Evolutionary conservation across 2,888 invertebrate species (phyloP).

Genomic region (Drosophila subsilvestris): DNA sequence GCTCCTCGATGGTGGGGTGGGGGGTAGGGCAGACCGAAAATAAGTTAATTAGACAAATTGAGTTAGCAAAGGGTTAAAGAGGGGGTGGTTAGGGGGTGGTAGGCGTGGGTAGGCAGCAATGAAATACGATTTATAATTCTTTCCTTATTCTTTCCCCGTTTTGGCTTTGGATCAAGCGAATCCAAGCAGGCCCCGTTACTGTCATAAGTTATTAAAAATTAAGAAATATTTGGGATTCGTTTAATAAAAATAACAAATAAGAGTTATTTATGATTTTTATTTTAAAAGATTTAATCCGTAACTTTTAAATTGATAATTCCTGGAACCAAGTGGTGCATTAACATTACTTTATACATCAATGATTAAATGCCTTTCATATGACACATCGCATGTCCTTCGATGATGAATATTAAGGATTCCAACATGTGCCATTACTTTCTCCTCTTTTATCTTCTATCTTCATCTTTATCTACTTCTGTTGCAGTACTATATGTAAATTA

Average conservation of each 20-base stretch:
- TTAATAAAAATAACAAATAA: no score
- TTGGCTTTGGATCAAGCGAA: not conserved
- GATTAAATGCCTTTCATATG: no score
- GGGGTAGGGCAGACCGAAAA: conserved; percentile 1
- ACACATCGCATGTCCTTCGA: not conserved
- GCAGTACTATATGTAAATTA: no score
- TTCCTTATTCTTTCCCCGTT: not conserved
- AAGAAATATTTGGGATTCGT: no score
- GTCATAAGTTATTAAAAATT: no score
- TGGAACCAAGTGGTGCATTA: no score
- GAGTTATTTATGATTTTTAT: no score
- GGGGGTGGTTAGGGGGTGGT: not conserved
- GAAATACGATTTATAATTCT: not conserved
- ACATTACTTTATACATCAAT: no score
- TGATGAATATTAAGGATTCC: not conserved
- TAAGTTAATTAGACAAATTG: conserved; percentile 49
- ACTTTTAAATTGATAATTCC: no score
- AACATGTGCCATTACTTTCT: no score
- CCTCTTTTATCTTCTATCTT: not conserved
- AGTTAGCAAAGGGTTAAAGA: conserved; percentile 2
- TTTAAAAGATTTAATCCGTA: no score
- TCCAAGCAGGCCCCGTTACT: not conserved
- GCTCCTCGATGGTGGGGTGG: not conserved
- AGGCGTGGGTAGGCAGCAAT: not conserved
- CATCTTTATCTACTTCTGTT: no score